Base-by-base conservation (phyloP, 2,888 invertebrate genomes). In the Seira musarum region DNA sequence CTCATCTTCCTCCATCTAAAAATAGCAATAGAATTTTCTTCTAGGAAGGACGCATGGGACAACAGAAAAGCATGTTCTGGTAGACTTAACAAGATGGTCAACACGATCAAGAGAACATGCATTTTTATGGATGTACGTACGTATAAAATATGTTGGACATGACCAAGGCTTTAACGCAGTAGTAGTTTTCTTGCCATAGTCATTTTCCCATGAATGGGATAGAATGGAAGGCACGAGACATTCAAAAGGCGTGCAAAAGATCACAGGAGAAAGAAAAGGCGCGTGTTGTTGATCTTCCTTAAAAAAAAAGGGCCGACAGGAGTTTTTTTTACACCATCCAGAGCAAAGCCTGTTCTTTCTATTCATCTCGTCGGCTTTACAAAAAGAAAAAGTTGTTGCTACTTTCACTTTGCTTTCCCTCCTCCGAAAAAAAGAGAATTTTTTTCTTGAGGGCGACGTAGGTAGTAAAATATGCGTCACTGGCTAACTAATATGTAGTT, bases 71-170 rank as follows among this genome's bases (percentile, higher is more conserved):
- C 66, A 46, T 72, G 64, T 65, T 71, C 72, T 71, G 46, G 30
- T 63, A 63, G 71, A 63, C 72, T 72, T 64, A 64, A 63, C 72
- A 72, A 73, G 60, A 74, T 74, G 74, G 66, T 74, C 74, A 73
- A 65, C 72, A 71, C 61, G 70, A 66, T 66, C 65, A n/a, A 57
- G 60, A 66, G 49, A 68, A 66, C 73, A 57, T 73, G 73, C 73
- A 73, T 71, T 72, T 68, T 72, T 72, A 64, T 73, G 65, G 72
- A 63, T 72, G 72, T 63, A 49, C 46, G 49, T 40, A 21, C n/a
- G n/a, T n/a, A n/a, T n/a, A n/a, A n/a, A 60, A 30, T 35, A 65
- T 57, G 25, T 69, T 57, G 53, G 25, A 69, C 69, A 60, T 22
- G 57, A 60, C 35, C n/a, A n/a, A n/a, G n/a, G n/a, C n/a, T n/a